Evolutionary conservation across 2,113 vertebrate species (phyloP).

Genomic region (Heloderma charlesbogerti): DNA sequence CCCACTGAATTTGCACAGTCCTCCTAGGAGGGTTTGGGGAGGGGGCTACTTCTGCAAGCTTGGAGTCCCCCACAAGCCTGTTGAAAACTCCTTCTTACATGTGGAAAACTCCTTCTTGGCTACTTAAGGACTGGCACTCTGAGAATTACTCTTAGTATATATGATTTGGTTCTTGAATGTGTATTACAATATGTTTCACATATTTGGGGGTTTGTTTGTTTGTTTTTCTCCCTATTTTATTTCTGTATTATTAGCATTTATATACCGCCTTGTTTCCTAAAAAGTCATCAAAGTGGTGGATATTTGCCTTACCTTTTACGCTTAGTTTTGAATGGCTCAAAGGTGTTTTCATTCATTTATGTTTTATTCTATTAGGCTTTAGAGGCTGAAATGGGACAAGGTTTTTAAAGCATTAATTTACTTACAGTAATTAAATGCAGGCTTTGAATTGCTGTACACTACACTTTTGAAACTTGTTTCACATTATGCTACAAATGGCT

Average conservation of each 20-base stretch:
- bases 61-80: neutral
- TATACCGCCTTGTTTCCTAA: too few species aligned
- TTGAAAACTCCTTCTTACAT: neutral
- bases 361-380: neutral
- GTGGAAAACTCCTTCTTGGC: neutral
- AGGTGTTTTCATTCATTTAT: slow-evolving; percentile 5
- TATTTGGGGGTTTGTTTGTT: too few species aligned
- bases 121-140: neutral
- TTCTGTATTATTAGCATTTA: too few species aligned
- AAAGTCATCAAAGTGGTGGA: too few species aligned
- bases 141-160: neutral
- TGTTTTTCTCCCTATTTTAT: neutral
- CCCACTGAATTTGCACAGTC: too few species aligned
- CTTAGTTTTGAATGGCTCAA: neutral
- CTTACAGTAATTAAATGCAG: neutral
- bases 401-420: neutral
- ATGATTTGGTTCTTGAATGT: neutral
- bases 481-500: neutral
- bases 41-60: neutral
- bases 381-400: neutral
- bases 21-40: too few species aligned
- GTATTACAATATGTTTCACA: too few species aligned
- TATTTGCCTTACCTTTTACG: slow-evolving; percentile 1
- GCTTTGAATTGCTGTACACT: neutral
- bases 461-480: neutral